Conservation (phyloP, 2,797 vertebrate species). For the Myotis pilosus region DNA sequence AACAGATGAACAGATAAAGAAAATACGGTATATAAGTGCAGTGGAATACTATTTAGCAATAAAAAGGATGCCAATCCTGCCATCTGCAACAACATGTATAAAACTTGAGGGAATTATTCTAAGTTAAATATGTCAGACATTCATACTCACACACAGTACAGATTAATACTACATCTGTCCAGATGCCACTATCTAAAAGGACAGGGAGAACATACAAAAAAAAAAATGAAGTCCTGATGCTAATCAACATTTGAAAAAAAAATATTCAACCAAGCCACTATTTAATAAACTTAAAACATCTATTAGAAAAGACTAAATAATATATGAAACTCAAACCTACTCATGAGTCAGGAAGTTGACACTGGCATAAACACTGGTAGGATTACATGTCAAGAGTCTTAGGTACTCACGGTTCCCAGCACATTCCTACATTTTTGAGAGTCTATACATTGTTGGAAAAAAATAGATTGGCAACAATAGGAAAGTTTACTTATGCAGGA, state of each 20-base stretch:
- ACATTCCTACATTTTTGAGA: neutral
- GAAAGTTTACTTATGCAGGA: neutral
- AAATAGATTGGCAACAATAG: neutral
- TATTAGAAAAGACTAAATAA: neutral
- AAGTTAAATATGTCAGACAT: neutral
- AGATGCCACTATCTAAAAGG: neutral
- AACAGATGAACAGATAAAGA: neutral
- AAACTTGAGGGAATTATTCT: neutral
- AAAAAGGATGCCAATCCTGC: neutral
- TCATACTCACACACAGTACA: neutral
- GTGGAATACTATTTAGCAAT: neutral
- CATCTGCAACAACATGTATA: neutral
- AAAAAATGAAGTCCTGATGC: neutral
- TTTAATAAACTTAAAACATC: neutral
- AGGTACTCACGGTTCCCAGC: neutral
- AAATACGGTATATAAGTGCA: neutral
- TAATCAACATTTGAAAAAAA: neutral
- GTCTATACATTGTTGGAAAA: neutral
- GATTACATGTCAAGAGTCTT: neutral
- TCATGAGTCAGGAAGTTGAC: too few relatives aligned
- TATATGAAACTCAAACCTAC: neutral
- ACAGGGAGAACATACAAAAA: neutral
- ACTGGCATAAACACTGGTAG: accelerated
- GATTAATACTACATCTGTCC: neutral
- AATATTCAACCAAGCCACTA: neutral